Evolutionary conservation across 2,797 vertebrate species (phyloP).

Genomic region (Etheostoma perlongum): DNA sequence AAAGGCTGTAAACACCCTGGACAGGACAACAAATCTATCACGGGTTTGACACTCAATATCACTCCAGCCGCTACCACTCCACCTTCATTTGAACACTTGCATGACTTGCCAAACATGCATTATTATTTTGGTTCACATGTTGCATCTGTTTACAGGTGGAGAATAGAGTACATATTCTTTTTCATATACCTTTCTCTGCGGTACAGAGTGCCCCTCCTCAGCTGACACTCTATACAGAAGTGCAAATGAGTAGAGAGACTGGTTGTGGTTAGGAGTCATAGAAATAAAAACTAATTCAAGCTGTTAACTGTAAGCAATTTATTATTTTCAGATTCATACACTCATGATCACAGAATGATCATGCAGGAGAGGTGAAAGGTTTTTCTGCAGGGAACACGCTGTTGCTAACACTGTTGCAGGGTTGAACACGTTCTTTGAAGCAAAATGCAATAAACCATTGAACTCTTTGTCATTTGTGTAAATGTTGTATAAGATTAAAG

Average conservation of each 20-base stretch:
- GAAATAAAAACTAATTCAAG: conserved; percentile 19
- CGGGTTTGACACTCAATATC: conserved; percentile 17
- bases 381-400: conserved; percentile 40
- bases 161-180: background rate
- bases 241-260: conserved; percentile 30
- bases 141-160: conserved; percentile 5
- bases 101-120: background rate
- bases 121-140: conserved; percentile 27
- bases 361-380: conserved; percentile 9
- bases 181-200: background rate
- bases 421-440: conserved; percentile 50
- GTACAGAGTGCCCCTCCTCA: background rate
- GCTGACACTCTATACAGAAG: conserved; percentile 18
- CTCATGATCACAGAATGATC: conserved; percentile 26
- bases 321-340: conserved; percentile 15
- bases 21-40: conserved; percentile 33
- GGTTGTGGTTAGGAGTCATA: background rate
- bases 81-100: conserved; percentile 12
- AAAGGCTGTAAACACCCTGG: conserved; percentile 44
- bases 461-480: conserved; percentile 60
- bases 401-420: conserved; percentile 12
- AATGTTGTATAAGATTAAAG: conserved; percentile 66
- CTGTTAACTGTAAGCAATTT: conserved; percentile 10
- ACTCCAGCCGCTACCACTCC: background rate
- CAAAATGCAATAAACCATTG: conserved; percentile 38